Evolutionary conservation across 2,888 invertebrate species (phyloP).

Genomic region (Limulus polyphemus): DNA sequence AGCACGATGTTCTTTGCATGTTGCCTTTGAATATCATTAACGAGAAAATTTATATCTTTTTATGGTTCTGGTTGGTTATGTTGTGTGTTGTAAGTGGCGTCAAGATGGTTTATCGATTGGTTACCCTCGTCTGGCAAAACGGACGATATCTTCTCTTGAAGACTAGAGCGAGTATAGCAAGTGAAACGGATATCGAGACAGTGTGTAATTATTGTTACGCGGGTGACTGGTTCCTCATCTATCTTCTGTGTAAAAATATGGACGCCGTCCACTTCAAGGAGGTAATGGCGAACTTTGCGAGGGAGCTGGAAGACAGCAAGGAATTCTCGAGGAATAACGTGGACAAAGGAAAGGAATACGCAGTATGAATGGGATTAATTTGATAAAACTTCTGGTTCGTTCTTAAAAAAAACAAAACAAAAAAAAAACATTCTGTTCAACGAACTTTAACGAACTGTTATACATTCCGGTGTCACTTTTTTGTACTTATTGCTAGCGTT

Average conservation of each 20-base stretch:
- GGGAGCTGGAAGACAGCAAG: no score
- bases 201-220: slow-evolving; percentile 37
- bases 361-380: no score
- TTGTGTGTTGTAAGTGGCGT: slow-evolving; percentile 12
- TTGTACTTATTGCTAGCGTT: no score
- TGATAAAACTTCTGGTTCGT: no score
- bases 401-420: no score
- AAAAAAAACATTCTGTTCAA: no score
- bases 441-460: no score
- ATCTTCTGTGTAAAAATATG: slow-evolving; percentile 50
- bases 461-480: no score
- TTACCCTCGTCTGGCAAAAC: slow-evolving; percentile 9
- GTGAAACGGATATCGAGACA: slow-evolving; percentile 17
- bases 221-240: slow-evolving; percentile 34
- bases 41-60: slow-evolving; percentile 25
- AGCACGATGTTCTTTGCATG: slow-evolving; percentile 22
- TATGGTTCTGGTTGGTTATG: slow-evolving; percentile 27
- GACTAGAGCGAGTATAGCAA: slow-evolving; percentile 10
- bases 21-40: slow-evolving; percentile 25
- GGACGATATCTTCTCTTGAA: slow-evolving; percentile 13
- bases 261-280: slow-evolving; percentile 72
- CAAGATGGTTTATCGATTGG: slow-evolving; percentile 12
- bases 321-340: no score
- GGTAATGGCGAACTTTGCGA: slow-evolving; percentile 49
- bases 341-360: no score